Base-by-base conservation (phyloP, 2,888 invertebrate species). In the Molanna angustata region DNA sequence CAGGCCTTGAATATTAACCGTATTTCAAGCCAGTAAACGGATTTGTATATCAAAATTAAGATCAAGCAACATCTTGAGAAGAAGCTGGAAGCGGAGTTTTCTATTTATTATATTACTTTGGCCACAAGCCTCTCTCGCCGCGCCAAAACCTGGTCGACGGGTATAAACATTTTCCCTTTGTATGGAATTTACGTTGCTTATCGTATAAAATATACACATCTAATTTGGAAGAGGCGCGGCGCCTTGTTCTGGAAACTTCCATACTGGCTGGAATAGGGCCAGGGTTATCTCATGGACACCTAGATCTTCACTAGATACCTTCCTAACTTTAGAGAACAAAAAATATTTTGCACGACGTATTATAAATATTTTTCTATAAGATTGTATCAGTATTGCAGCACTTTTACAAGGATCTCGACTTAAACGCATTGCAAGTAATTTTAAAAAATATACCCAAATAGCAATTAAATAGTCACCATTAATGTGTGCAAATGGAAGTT, bases 171-270 rank as follows among this genome's bases (percentile, higher is more conserved):
- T 49, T 54, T 41, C 41, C 33, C 45, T 37, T 39, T 54, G 32
- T 45, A 40, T 19, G 32, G 43, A 46, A 45, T 52, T 37, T 37
- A 44, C 27, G 47, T 43, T 43, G 46, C 47, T 55, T 56, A 56
- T 52, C 49, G 33, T 43, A 56, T 53, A 56, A 53, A 56, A 53
- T 53, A 56, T 49, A 56, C 50, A 50, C 50, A 41, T 32, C 47
- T 51, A 53, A 50, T 57, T 49, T 47, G 33, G 44, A 45, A 41
- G 17, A 40, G n/a, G 49, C 33, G 18, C 13, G n/a, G n/a, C n/a
- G 20, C 13, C 19, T 20, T 37, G 16, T 37, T 17, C 37, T 7
- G 37, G 16, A 17, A 37, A 18, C 7, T 37, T 37, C 17, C 14
- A 6, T 16, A 44, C 39, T 52, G 39, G 48, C 52, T 56, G 46